phyloP scores from a whole-genome alignment of 2,113 vertebrate genomes.

The Sturnira hondurensis region DNA sequence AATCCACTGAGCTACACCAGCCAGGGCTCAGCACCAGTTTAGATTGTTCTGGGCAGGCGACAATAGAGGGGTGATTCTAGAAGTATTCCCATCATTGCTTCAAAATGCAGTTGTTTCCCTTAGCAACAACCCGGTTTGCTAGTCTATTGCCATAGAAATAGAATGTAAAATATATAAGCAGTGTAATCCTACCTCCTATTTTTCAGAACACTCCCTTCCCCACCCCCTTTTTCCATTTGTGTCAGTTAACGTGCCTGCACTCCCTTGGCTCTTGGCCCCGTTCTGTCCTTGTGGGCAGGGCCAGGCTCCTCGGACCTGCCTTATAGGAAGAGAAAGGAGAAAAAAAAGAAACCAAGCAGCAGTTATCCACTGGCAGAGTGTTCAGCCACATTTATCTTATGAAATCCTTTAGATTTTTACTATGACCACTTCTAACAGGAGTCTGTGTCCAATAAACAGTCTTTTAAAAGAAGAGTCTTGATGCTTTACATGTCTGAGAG shows the following conservation, averaged over 20 bases:
- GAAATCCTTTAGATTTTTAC: neutral
- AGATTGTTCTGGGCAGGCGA: slow-evolving; percentile 12
- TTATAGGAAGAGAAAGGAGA: neutral
- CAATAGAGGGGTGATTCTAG: slow-evolving; percentile 29
- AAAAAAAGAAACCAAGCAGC: neutral
- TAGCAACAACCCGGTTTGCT: slow-evolving; percentile 57
- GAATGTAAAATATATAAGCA: slow-evolving; percentile 28
- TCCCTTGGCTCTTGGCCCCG: too few relatives aligned
- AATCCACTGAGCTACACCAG: too few relatives aligned
- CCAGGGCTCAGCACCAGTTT: neutral
- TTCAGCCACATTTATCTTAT: neutral
- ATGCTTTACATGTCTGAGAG: neutral
- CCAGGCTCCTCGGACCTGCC: neutral
- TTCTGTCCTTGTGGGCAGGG: neutral
- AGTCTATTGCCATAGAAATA: slow-evolving; percentile 61
- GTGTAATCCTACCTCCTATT: neutral
- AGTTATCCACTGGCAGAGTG: neutral
- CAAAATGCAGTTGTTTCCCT: slow-evolving; percentile 41
- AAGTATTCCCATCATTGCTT: slow-evolving; percentile 20
- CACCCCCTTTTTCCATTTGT: neutral
- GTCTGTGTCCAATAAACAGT: neutral
- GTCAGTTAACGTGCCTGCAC: neutral
- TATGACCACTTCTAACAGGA: neutral
- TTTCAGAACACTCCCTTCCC: neutral
- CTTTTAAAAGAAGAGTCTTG: neutral